phyloP scores from a whole-genome alignment of 2,797 vertebrate genomes.

The Hapalemur alaotrensis region DNA sequence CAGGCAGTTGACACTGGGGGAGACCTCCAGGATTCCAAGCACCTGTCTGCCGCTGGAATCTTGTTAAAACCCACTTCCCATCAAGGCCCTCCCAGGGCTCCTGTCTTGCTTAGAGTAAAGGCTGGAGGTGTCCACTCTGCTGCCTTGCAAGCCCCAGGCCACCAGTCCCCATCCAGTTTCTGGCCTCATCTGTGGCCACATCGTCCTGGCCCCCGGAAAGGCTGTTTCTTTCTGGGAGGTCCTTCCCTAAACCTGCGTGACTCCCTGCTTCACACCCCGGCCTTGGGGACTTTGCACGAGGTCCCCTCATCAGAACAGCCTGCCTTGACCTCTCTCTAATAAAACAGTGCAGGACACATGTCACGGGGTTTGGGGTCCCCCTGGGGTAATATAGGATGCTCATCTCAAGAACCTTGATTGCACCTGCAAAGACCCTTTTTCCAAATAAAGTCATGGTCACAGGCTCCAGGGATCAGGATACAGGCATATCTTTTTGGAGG shows the following conservation, averaged over 20 bases:
- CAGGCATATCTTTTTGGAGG: background rate
- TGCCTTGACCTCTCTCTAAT: background rate
- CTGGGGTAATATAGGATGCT: background rate
- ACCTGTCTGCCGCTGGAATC: background rate
- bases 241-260: background rate
- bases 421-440: background rate
- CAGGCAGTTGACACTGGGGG: background rate
- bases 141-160: background rate
- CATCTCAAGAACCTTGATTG: background rate
- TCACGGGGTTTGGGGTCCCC: background rate
- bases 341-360: background rate
- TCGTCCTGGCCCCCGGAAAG: no score
- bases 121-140: background rate
- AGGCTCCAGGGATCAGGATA: background rate
- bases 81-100: fast-evolving
- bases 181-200: background rate
- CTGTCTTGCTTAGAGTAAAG: background rate
- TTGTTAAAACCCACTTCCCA: background rate
- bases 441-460: no score
- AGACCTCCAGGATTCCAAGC: background rate
- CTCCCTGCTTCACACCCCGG: no score
- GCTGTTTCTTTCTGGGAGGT: background rate
- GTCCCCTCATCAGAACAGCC: background rate
- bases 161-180: background rate
- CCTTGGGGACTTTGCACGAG: background rate